These are phyloP conservation scores for Chloroclysta siterata DNA, from an alignment of 2,888 invertebrate genomes.

Conservation along the genomic window DNA sequence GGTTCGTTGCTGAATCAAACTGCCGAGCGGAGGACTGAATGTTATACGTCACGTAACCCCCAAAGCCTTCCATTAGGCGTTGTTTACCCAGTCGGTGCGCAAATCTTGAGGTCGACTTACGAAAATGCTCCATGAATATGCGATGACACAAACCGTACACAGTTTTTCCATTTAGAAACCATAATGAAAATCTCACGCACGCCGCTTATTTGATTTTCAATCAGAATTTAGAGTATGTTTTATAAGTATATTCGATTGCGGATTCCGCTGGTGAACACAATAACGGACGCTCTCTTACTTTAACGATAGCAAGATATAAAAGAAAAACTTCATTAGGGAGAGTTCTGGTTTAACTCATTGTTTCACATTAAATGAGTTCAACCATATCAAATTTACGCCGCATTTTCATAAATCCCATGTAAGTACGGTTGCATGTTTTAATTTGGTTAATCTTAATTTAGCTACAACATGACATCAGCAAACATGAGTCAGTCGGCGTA, in stretches of 20 bases:
- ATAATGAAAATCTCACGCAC: conserved; percentile 80
- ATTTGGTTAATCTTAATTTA: conserved; percentile 19
- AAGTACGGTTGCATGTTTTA: conserved; percentile 15
- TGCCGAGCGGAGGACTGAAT: conserved; percentile 61
- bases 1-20: conserved; percentile 52
- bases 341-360: no score
- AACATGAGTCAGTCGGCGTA: background rate
- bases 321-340: background rate
- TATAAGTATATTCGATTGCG: conserved; percentile 43
- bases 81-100: conserved; percentile 81
- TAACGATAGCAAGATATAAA: conserved; percentile 3
- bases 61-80: conserved; percentile 81
- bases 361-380: background rate
- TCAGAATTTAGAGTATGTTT: conserved; percentile 49
- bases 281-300: background rate
- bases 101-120: conserved; percentile 83
- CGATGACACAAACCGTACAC: conserved; percentile 84
- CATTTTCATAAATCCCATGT: conserved; percentile 11
- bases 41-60: conserved; percentile 75
- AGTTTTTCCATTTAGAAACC: conserved; percentile 82
- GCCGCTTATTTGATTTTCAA: conserved; percentile 75
- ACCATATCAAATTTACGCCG: background rate
- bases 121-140: conserved; percentile 84
- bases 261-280: conserved; percentile 16
- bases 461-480: background rate